Conservation (phyloP, 2,888 invertebrate species). For the Drosophila prostipennis region DNA sequence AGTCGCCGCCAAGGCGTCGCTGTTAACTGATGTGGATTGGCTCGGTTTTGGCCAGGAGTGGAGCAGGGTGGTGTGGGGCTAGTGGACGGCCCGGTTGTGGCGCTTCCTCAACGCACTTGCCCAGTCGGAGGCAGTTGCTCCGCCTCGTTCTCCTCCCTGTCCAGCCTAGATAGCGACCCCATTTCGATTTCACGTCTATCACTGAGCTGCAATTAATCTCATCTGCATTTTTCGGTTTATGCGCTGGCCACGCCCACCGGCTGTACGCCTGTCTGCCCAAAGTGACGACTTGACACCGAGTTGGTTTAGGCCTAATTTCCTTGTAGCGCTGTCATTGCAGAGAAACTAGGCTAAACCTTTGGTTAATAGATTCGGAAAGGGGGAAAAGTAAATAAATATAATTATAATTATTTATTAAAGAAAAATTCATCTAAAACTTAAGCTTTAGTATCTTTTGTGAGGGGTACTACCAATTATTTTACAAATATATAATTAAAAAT, state of each 20-base stretch:
- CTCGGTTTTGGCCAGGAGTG: conserved; percentile 1
- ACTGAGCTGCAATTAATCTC: conserved; percentile 41
- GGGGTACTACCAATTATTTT: too few species aligned
- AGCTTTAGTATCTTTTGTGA: too few species aligned
- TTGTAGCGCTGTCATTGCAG: conserved; percentile 4
- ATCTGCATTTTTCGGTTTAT: conserved; percentile 33
- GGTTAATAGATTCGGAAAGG: background rate
- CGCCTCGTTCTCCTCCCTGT: conserved; percentile 13
- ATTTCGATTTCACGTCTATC: conserved; percentile 38
- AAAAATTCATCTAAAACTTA: too few species aligned
- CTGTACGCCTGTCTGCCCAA: conserved; percentile 28
- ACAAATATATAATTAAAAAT: background rate
- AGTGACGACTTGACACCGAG: conserved; percentile 7
- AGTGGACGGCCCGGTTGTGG: conserved; percentile 34
- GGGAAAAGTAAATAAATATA: background rate
- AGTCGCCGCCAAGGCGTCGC: conserved; percentile 31
- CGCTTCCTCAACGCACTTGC: conserved; percentile 45
- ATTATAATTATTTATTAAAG: background rate
- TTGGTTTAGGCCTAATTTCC: conserved; percentile 14
- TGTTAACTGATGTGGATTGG: conserved; percentile 20
- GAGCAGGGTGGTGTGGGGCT: conserved; percentile 3
- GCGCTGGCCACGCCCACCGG: conserved; percentile 13
- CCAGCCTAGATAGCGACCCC: conserved; percentile 37
- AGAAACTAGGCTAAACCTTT: background rate
- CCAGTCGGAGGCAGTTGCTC: conserved; percentile 18